Evolutionary conservation across 2,797 vertebrate species (phyloP).

Genomic region (Spheniscus humboldti): DNA sequence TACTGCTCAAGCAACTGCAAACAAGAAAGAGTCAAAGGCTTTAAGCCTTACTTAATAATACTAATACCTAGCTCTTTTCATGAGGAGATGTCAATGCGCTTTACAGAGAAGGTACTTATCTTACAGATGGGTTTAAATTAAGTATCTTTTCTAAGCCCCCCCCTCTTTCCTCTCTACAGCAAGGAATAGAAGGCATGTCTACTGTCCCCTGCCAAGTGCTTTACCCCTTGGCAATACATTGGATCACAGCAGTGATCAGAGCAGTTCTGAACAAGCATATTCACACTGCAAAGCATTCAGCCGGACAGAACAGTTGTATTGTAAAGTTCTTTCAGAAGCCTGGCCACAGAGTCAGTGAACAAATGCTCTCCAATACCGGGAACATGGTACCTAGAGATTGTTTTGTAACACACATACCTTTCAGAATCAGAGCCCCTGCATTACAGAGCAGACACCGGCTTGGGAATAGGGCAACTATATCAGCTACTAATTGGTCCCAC

Average conservation of each 20-base stretch:
- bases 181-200: neutral
- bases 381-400: neutral
- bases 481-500: neutral
- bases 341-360: neutral
- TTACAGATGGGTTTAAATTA: neutral
- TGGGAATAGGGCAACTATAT: neutral
- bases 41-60: slow-evolving; percentile 17
- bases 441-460: neutral
- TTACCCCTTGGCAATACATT: neutral
- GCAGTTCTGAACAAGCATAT: neutral
- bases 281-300: neutral
- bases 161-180: neutral
- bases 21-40: neutral
- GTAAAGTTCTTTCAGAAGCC: neutral
- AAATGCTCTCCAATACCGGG: neutral
- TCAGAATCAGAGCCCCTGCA: neutral
- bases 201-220: neutral
- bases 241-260: neutral
- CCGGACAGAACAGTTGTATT: neutral
- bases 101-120: neutral
- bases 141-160: neutral
- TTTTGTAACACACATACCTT: neutral
- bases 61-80: neutral
- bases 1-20: slow-evolving; percentile 16
- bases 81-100: neutral